phyloP scores from a whole-genome alignment of 1,140 invertebrate species.

The Melitaea cinxia region DNA sequence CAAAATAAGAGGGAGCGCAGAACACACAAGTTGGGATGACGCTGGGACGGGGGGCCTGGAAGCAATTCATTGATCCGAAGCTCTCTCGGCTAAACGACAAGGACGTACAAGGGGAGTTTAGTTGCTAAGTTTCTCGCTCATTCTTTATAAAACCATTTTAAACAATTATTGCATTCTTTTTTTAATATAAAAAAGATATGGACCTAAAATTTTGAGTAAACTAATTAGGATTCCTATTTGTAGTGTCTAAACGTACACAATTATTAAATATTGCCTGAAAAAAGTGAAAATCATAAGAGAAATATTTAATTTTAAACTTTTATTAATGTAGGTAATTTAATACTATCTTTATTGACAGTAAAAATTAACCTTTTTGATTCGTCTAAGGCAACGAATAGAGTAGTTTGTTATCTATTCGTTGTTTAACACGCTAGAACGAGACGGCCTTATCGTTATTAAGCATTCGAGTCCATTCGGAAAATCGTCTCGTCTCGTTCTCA shows the following conservation, averaged over 20 bases:
- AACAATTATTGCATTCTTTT: slow-evolving; percentile 2
- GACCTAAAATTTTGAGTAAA: neutral
- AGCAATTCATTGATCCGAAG: slow-evolving; percentile 82
- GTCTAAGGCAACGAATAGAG: slow-evolving; percentile 6
- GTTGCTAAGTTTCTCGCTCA: slow-evolving; percentile 18
- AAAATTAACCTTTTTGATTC: neutral
- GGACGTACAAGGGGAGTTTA: slow-evolving; percentile 51
- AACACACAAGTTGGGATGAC: slow-evolving; percentile 58
- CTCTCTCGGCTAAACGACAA: slow-evolving; percentile 69
- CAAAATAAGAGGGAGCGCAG: slow-evolving; percentile 46
- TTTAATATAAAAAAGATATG: neutral
- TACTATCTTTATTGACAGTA: neutral
- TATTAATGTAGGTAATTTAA: neutral
- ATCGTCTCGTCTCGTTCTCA: slow-evolving; percentile 54
- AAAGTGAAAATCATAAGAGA: neutral
- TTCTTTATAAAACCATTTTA: slow-evolving; percentile 2
- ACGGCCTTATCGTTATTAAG: slow-evolving; percentile 22
- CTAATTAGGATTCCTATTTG: neutral
- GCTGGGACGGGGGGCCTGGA: slow-evolving; percentile 62
- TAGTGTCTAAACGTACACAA: too few relatives aligned
- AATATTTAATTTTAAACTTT: neutral
- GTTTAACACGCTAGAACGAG: slow-evolving; percentile 28
- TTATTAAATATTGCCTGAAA: too few relatives aligned
- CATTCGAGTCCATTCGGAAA: slow-evolving; percentile 29
- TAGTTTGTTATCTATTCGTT: slow-evolving; percentile 15